Percentiles rank a stretch among this genome's conserved stretches.
These are phyloP conservation scores for Lophotriccus pileatus DNA, from an alignment of 2,797 vertebrate genomes.

Conservation along the genomic window DNA sequence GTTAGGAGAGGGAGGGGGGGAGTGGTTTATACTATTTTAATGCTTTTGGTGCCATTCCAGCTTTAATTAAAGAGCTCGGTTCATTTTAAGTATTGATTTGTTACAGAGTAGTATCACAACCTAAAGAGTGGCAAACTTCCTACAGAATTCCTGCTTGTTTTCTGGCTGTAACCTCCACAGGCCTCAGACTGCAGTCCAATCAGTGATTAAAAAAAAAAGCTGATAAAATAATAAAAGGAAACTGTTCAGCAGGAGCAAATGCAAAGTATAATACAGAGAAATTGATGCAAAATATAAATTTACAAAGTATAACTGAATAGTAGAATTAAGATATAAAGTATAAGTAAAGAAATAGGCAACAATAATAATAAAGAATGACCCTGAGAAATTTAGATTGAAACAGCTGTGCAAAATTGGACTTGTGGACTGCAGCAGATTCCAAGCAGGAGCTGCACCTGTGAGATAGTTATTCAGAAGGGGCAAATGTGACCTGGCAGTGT, in stretches of 20 bases:
- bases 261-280: too few species aligned
- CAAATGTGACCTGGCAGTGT: background rate
- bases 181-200: background rate
- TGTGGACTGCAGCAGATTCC: background rate
- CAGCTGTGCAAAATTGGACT: background rate
- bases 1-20: rapidly evolving
- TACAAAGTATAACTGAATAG: too few species aligned
- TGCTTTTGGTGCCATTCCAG: background rate
- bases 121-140: background rate
- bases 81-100: background rate
- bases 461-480: background rate
- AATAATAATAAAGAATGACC: background rate
- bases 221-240: background rate
- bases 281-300: too few species aligned
- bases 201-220: background rate
- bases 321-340: too few species aligned
- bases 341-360: too few species aligned
- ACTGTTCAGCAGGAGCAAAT: background rate
- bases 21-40: background rate
- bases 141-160: background rate
- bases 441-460: background rate
- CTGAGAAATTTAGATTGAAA: background rate
- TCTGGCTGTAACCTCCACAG: background rate
- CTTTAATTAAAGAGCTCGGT: background rate
- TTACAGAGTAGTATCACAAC: background rate